Conservation (phyloP, 2,113 vertebrate species). For the Catharus fuscescens region DNA sequence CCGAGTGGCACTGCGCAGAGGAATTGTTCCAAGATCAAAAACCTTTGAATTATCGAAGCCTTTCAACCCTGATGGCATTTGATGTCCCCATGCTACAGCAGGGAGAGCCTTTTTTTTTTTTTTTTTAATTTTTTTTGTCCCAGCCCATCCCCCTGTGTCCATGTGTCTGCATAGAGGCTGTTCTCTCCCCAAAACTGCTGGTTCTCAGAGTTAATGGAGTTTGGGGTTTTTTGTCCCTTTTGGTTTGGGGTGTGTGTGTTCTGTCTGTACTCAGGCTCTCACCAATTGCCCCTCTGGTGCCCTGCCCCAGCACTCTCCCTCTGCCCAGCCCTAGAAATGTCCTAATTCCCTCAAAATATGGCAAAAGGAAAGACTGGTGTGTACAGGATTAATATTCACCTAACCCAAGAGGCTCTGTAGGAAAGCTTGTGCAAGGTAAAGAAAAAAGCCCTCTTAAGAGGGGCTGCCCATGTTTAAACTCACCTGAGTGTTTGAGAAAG, state of each 20-base stretch:
- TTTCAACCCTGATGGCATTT: neutral
- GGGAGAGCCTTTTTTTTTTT: neutral
- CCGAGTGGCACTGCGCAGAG: neutral
- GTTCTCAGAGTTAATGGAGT: neutral
- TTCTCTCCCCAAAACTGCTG: neutral
- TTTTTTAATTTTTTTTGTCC: neutral
- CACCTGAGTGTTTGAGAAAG: neutral
- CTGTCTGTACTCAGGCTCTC: fast-evolving
- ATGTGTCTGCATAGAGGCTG: neutral
- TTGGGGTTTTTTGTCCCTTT: neutral
- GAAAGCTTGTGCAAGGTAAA: neutral
- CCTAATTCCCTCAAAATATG: neutral
- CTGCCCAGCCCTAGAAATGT: neutral
- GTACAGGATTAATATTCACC: neutral
- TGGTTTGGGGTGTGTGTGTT: fast-evolving
- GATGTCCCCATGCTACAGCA: neutral
- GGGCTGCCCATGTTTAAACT: neutral
- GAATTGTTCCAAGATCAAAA: neutral
- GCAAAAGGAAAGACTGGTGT: neutral
- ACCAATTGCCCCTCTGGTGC: neutral
- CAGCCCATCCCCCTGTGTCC: no score
- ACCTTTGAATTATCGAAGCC: neutral
- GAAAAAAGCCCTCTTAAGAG: no score
- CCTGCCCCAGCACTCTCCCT: fast-evolving
- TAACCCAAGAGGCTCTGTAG: neutral